Evolutionary conservation across 37 sponge, comb jelly and placozoan species (phyloP).

Genomic region (Beroe ovata): DNA sequence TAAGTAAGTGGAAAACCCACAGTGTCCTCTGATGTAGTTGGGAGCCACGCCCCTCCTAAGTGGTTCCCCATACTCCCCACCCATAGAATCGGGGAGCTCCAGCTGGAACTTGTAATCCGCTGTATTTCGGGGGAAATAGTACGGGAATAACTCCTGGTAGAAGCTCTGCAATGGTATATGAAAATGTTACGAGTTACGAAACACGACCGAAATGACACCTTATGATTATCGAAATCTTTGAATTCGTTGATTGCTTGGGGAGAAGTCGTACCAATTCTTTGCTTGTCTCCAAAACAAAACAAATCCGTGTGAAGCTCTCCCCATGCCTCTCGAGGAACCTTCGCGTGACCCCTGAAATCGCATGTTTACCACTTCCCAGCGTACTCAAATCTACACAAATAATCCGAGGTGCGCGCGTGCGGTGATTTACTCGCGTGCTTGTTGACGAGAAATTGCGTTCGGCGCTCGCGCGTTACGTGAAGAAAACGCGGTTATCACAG

Average conservation of each 20-base stretch:
- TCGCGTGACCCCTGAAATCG: slow-evolving; percentile 54
- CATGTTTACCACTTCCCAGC: too few relatives aligned
- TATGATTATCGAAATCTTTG: too few relatives aligned
- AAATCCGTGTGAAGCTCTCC: slow-evolving; percentile 11
- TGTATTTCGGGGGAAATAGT: slow-evolving; percentile 34
- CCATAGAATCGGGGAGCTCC: slow-evolving; percentile 11
- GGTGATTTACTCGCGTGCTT: too few relatives aligned
- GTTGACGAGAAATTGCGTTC: too few relatives aligned
- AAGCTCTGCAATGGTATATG: slow-evolving; percentile 21
- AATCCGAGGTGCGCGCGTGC: too few relatives aligned
- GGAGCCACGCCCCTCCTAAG: not conserved
- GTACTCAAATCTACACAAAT: too few relatives aligned
- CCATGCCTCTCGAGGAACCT: slow-evolving; percentile 33
- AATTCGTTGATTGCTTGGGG: too few relatives aligned
- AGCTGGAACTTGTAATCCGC: slow-evolving; percentile 46
- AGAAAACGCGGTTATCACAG: too few relatives aligned
- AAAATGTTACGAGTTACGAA: too few relatives aligned
- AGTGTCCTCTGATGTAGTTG: not conserved
- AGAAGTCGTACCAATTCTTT: slow-evolving; percentile 6
- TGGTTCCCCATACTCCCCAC: slow-evolving; percentile 53
- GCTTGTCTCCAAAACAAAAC: slow-evolving; percentile 25
- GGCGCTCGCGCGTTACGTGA: too few relatives aligned
- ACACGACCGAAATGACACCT: too few relatives aligned
- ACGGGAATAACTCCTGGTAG: slow-evolving; percentile 44
- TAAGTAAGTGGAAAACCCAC: too few relatives aligned